Conservation (phyloP, 2,113 vertebrate genomes). For the Montifringilla adamsi region DNA sequence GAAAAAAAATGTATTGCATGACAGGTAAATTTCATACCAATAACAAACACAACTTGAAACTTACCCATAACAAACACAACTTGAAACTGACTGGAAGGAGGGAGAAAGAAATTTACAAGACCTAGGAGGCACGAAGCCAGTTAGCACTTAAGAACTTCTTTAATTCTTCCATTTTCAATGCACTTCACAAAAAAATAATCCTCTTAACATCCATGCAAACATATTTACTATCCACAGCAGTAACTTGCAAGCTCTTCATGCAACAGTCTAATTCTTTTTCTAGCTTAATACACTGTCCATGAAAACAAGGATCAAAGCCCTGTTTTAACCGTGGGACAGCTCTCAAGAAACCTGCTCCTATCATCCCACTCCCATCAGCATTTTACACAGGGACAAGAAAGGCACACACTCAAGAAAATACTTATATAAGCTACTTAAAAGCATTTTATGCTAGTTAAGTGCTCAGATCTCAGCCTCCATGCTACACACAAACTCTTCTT, state of each 20-base stretch:
- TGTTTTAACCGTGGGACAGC: neutral
- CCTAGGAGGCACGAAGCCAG: neutral
- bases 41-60: neutral
- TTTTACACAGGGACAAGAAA: neutral
- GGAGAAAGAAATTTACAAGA: neutral
- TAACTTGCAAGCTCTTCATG: neutral
- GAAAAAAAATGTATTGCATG: neutral
- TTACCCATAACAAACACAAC: neutral
- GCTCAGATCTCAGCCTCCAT: neutral
- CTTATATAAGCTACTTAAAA: neutral
- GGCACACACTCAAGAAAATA: neutral
- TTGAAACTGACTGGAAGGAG: neutral
- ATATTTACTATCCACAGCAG: neutral
- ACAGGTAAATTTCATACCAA: neutral
- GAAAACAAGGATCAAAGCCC: neutral
- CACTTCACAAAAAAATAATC: conserved; percentile 16
- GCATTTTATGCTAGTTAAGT: neutral
- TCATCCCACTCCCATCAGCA: neutral
- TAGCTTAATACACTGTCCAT: neutral
- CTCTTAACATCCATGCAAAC: conserved; percentile 14
- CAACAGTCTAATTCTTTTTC: neutral
- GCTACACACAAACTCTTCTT: neutral
- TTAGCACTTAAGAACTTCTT: neutral
- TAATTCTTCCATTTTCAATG: neutral
- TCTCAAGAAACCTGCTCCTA: neutral